Percentiles rank a stretch among this genome's conserved stretches.
Evolutionary conservation across 1,140 invertebrate species (phyloP).

Genomic region (Rhopalosiphum maidis): DNA sequence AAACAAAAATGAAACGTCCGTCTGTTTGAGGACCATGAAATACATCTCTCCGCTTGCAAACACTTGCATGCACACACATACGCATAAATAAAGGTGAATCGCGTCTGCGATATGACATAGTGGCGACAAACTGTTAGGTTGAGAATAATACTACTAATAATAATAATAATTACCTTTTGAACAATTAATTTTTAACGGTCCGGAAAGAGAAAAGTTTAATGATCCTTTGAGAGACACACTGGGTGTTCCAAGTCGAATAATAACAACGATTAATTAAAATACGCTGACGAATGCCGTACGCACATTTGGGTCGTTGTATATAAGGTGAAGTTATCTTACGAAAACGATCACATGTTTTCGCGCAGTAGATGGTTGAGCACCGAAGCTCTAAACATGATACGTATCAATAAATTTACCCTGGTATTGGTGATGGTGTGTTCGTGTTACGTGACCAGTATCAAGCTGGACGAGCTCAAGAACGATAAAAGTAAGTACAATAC

Average conservation of each 20-base stretch:
- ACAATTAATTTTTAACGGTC: constrained; percentile 55
- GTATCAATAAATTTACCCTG: constrained; percentile 17
- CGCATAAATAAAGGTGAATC: not conserved
- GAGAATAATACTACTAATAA: not conserved
- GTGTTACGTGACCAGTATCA: constrained; percentile 30
- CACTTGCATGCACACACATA: not conserved
- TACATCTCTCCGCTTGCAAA: not conserved
- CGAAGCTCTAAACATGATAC: constrained; percentile 50
- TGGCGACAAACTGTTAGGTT: constrained; percentile 20
- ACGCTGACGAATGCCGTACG: constrained; percentile 36
- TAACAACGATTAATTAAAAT: constrained; percentile 55
- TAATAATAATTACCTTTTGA: constrained; percentile 37
- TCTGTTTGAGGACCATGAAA: not conserved
- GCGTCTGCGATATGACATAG: not conserved
- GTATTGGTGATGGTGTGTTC: not conserved
- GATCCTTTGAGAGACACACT: constrained; percentile 43
- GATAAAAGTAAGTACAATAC: constrained; percentile 54
- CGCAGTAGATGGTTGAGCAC: constrained; percentile 22
- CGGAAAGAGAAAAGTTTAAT: constrained; percentile 56
- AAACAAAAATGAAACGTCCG: not conserved
- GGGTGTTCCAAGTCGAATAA: constrained; percentile 30
- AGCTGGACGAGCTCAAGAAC: constrained; percentile 40
- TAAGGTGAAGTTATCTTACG: constrained; percentile 26
- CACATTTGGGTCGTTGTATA: constrained; percentile 55
- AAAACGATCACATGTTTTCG: constrained; percentile 44